Evolutionary conservation across 2,888 invertebrate species (phyloP).

Genomic region (Melitaea athalia): DNA sequence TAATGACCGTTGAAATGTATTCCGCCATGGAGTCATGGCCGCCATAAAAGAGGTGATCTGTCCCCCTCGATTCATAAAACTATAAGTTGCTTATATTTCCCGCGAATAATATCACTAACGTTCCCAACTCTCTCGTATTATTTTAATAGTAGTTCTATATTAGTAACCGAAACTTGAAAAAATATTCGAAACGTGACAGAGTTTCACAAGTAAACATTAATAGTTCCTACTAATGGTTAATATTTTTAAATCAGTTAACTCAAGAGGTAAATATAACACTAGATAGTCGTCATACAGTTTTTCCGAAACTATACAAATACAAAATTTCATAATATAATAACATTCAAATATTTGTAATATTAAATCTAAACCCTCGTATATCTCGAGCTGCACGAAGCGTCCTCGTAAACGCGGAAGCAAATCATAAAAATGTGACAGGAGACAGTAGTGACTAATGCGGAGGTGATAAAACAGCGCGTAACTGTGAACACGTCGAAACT

Average conservation of each 20-base stretch:
- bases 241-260: no score
- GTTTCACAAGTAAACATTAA: no score
- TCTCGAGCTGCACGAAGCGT: not conserved
- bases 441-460: not conserved
- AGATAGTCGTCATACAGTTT: no score
- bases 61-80: conserved; percentile 22
- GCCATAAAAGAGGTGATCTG: conserved; percentile 37
- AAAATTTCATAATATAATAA: not conserved
- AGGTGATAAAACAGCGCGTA: not conserved
- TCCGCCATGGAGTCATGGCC: conserved; percentile 39
- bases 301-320: no score
- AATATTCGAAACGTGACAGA: no score
- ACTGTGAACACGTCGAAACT: not conserved
- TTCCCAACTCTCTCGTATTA: not conserved
- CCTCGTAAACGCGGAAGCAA: not conserved
- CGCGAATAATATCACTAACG: conserved; percentile 4
- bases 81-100: conserved; percentile 22
- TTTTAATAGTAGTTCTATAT: no score
- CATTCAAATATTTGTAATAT: not conserved
- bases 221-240: no score
- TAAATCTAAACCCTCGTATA: not conserved
- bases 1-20: conserved; percentile 61
- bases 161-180: no score
- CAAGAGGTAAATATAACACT: no score
- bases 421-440: conserved; percentile 1